Percentiles rank a stretch among this genome's conserved stretches.
phyloP scores from a whole-genome alignment of 2,113 vertebrate genomes.

The Anolis sagrei region DNA sequence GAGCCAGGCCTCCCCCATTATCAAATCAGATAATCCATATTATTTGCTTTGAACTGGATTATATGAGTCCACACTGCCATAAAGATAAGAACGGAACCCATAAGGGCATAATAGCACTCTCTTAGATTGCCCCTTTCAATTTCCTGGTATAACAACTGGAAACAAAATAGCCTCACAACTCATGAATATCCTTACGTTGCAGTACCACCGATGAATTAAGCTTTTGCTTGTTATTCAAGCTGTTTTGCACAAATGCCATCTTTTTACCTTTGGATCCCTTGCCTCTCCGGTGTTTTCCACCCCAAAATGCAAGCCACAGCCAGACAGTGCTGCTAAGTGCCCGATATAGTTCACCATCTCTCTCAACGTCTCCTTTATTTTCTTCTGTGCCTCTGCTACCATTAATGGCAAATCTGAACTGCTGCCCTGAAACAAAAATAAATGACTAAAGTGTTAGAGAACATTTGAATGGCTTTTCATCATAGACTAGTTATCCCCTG shows the following conservation, averaged over 20 bases:
- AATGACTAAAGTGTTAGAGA: neutral
- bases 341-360: constrained; percentile 73
- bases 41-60: too few relatives aligned
- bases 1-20: too few relatives aligned
- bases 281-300: constrained; percentile 65
- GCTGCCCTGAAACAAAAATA: constrained; percentile 83
- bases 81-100: too few relatives aligned
- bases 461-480: neutral
- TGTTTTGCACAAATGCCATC: neutral
- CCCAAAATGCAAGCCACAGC: constrained; percentile 72
- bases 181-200: neutral
- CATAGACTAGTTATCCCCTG: too few relatives aligned
- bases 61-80: too few relatives aligned
- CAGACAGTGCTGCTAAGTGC: constrained; percentile 80
- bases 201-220: neutral
- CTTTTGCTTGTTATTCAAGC: neutral
- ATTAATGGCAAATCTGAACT: constrained; percentile 92
- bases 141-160: neutral
- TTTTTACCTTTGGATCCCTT: constrained; percentile 68
- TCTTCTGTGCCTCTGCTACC: constrained; percentile 87
- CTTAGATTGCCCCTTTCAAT: too few relatives aligned
- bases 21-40: too few relatives aligned
- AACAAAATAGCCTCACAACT: neutral
- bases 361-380: constrained; percentile 77
- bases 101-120: too few relatives aligned